phyloP scores from a whole-genome alignment of 2,888 invertebrate species.

The Brachyptera risi region DNA sequence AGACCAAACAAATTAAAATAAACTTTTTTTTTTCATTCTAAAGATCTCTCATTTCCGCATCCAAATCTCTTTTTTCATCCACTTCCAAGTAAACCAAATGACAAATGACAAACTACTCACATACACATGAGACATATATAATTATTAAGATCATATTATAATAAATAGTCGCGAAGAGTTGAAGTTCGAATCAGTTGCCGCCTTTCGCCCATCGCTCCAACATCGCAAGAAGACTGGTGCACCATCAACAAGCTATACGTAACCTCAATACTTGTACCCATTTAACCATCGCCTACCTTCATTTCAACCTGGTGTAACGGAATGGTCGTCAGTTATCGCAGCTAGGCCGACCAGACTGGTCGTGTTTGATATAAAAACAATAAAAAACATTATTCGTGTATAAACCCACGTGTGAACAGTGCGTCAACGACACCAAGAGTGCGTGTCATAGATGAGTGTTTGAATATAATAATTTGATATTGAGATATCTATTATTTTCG shows the following conservation, averaged over 20 bases:
- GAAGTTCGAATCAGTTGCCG: neutral
- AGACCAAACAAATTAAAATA: neutral
- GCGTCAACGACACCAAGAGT: no score
- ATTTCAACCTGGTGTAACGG: neutral
- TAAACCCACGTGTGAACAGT: no score
- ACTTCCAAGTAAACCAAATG: neutral
- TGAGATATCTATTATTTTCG: no score
- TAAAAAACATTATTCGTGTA: no score
- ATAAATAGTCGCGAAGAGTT: neutral
- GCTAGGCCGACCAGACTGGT: no score
- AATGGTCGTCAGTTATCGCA: neutral
- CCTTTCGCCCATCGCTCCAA: neutral
- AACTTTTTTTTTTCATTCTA: neutral
- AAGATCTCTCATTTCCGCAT: neutral
- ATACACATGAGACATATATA: no score
- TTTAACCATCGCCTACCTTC: conserved; percentile 14
- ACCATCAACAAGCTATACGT: neutral
- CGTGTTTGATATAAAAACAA: no score
- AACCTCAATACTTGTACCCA: conserved; percentile 29
- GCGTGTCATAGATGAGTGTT: no score
- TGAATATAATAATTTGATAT: no score
- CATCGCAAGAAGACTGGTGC: neutral
- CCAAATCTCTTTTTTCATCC: neutral
- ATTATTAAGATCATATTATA: no score
- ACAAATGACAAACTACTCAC: no score